A percentile compares a stretch with the other conserved stretches of the same genome.
phyloP scores from a whole-genome alignment of 2,888 invertebrate genomes.

The Cheilosia pagana region DNA sequence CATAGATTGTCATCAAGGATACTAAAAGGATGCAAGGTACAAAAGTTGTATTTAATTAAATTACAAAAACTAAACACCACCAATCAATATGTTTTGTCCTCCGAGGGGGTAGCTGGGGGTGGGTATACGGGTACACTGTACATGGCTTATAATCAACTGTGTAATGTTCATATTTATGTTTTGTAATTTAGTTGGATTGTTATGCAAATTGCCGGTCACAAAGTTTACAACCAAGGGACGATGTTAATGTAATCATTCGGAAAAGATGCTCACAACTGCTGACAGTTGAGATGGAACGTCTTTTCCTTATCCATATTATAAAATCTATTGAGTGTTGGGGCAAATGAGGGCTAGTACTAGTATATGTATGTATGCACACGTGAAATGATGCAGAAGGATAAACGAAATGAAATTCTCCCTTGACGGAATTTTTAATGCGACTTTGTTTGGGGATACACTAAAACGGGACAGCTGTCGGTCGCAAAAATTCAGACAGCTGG shows the following conservation, averaged over 20 bases:
- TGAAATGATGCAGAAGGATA: no score
- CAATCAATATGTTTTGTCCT: constrained; percentile 67
- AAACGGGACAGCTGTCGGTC: no score
- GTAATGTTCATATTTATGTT: constrained; percentile 66
- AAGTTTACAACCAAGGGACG: constrained; percentile 48
- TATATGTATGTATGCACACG: no score
- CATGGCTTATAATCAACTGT: constrained; percentile 55
- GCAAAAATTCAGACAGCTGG: no score
- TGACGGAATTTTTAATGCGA: no score
- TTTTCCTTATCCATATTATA: no score
- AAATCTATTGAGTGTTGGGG: no score
- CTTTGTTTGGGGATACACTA: no score
- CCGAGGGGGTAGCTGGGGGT: neutral
- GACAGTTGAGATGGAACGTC: no score
- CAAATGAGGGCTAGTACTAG: no score
- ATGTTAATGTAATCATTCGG: constrained; percentile 58
- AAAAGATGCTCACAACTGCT: neutral
- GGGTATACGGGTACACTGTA: neutral
- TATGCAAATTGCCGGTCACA: constrained; percentile 62
- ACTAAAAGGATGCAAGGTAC: constrained; percentile 35
- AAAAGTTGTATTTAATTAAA: constrained; percentile 55
- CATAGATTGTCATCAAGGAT: constrained; percentile 51
- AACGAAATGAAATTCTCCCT: no score
- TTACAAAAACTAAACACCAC: constrained; percentile 57
- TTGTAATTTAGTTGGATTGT: constrained; percentile 55